Evolutionary conservation across 1,140 invertebrate genomes (phyloP).

Genomic region (Nixonia krombeini): DNA sequence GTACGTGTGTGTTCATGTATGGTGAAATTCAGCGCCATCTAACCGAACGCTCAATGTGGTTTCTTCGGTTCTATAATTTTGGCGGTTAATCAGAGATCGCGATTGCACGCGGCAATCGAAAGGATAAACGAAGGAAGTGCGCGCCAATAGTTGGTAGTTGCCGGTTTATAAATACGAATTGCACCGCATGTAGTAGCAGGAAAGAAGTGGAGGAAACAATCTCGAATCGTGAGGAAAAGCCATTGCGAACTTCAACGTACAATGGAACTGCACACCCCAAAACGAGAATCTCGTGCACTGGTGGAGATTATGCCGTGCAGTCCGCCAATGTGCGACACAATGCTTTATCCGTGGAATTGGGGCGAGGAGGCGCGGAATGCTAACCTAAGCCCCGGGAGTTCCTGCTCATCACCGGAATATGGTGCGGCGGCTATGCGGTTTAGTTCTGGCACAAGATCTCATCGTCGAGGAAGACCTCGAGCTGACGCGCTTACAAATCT

Average conservation of each 20-base stretch:
- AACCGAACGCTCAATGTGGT: not conserved
- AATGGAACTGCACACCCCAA: constrained; percentile 62
- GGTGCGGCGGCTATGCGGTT: too few relatives aligned
- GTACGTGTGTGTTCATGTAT: not conserved
- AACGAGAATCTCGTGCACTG: constrained; percentile 49
- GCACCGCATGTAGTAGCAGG: not conserved
- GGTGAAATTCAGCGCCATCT: not conserved
- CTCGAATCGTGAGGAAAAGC: not conserved
- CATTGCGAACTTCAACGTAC: not conserved
- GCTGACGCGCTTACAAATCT: constrained; percentile 81
- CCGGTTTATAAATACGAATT: not conserved
- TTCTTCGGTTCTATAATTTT: not conserved
- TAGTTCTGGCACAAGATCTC: constrained; percentile 48
- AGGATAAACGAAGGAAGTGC: not conserved
- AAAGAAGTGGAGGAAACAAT: not conserved
- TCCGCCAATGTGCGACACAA: constrained; percentile 43
- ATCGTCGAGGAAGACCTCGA: constrained; percentile 79
- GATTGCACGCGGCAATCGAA: not conserved
- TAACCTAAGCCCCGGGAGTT: constrained; percentile 66
- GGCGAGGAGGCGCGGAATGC: constrained; percentile 65
- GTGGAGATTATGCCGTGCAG: constrained; percentile 47
- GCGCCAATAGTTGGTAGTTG: not conserved
- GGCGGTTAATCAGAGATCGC: not conserved
- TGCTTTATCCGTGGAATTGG: constrained; percentile 67
- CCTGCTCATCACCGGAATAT: constrained; percentile 68